Base-by-base conservation (phyloP, 2,113 vertebrate species). In the Lycaon pictus region DNA sequence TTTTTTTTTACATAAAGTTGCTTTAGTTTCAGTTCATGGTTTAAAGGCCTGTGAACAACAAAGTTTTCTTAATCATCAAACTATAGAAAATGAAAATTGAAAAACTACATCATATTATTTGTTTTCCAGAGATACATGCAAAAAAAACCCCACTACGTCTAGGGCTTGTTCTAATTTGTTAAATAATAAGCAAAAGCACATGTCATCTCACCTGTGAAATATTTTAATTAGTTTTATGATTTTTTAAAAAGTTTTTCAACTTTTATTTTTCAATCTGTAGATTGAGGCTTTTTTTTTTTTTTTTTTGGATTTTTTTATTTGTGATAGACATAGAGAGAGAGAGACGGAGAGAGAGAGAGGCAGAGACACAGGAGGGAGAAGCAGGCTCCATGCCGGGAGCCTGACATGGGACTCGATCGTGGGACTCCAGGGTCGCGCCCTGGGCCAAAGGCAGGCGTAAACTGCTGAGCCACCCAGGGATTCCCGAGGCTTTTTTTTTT, bases 21-120 rank as follows among this genome's bases (percentile, higher is more conserved):
- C 65, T 96, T 94, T 82, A 32, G 15, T 71, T 11, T 55, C 11
- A 80, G 17, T 63, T 88, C 58, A 76, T 94, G 55, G 71, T 82
- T 94, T 90, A 74, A 97, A 85, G 79, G 37, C 19, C 56, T 19
- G 0, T 71, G 90, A 89, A 71, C 37, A 94, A 8, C 17, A 56
- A 4, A 32, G 17, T 94, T 11, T 74, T 94, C 7, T 86, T 67
- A 15, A 72, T 56, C 13, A 65, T 79, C 35, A 55, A 94, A 92
- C n/a, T 67, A 43, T 37, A 90, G 65, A 95, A 80, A 92, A 65
- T 88, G 53, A 96, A 93, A 92, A 71, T 90, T 60, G 20, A n/a
- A 51, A 76, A 53, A 22, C 25, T n/a, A 5, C 11, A 67, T 95
- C 19, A 74, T 27, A 63, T 94, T 85, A 35, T 90, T 60, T 63